Conservation (phyloP, 1,140 invertebrate species). For the Maconellicoccus hirsutus region DNA sequence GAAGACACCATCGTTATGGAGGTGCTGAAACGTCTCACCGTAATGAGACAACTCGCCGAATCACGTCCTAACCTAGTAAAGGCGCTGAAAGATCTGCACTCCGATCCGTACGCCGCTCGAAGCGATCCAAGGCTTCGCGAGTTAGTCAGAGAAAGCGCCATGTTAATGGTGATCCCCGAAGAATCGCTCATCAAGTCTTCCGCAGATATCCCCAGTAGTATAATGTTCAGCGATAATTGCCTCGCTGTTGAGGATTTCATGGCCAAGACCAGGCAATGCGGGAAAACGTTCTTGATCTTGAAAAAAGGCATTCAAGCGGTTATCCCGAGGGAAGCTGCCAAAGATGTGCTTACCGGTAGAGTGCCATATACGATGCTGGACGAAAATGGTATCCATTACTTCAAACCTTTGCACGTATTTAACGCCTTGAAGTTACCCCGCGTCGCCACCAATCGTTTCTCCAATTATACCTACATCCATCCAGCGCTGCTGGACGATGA, state of each 20-base stretch:
- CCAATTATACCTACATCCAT: slow-evolving; percentile 24
- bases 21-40: slow-evolving; percentile 54
- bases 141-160: slow-evolving; percentile 55
- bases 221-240: slow-evolving; percentile 50
- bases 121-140: slow-evolving; percentile 53
- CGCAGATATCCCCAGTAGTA: slow-evolving; percentile 48
- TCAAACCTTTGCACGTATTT: slow-evolving; percentile 62
- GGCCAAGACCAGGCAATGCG: slow-evolving; percentile 39
- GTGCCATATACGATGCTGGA: slow-evolving; percentile 63
- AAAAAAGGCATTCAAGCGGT: slow-evolving; percentile 64
- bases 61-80: slow-evolving; percentile 46
- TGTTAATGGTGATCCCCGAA: slow-evolving; percentile 52
- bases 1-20: slow-evolving; percentile 48
- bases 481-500: slow-evolving; percentile 21
- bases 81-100: slow-evolving; percentile 47
- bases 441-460: slow-evolving; percentile 42
- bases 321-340: slow-evolving; percentile 57
- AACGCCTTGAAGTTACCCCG: slow-evolving; percentile 52
- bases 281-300: slow-evolving; percentile 54
- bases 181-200: slow-evolving; percentile 39
- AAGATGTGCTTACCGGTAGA: slow-evolving; percentile 58
- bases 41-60: slow-evolving; percentile 59
- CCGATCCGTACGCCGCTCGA: slow-evolving; percentile 50
- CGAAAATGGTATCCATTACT: slow-evolving; percentile 60
- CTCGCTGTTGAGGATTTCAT: slow-evolving; percentile 63